phyloP scores from a whole-genome alignment of 1,140 invertebrate species.

The Bombyx mandarina region DNA sequence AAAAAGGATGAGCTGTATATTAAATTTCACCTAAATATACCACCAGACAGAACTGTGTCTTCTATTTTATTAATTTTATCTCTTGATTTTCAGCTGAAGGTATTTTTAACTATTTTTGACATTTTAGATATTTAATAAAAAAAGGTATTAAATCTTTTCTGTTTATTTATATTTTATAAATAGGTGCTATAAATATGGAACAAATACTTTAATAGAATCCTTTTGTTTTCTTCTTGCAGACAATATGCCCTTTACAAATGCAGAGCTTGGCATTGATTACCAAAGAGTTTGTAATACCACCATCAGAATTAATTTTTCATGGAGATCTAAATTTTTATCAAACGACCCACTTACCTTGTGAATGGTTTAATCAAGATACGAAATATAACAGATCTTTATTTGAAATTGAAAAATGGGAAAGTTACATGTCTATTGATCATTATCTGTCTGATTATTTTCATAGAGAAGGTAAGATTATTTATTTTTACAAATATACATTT shows the following conservation, averaged over 20 bases:
- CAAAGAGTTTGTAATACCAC: slow-evolving; percentile 60
- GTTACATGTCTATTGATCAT: slow-evolving; percentile 51
- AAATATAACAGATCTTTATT: slow-evolving; percentile 72
- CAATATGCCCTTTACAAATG: slow-evolving; percentile 72
- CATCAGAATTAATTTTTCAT: slow-evolving; percentile 66
- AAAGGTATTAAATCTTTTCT: background rate
- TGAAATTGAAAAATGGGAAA: slow-evolving; percentile 26
- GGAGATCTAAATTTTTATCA: slow-evolving; percentile 74
- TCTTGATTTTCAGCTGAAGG: slow-evolving; percentile 76
- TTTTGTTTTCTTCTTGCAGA: slow-evolving; percentile 48
- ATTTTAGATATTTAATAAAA: background rate
- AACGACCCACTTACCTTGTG: slow-evolving; percentile 71
- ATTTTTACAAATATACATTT: slow-evolving; percentile 1
- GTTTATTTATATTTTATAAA: background rate
- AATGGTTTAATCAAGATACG: slow-evolving; percentile 61
- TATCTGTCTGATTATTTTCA: slow-evolving; percentile 72
- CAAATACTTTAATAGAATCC: slow-evolving; percentile 1
- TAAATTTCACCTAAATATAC: slow-evolving; percentile 70
- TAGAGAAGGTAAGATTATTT: slow-evolving; percentile 70
- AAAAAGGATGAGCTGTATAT: slow-evolving; percentile 73
- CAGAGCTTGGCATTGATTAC: slow-evolving; percentile 72
- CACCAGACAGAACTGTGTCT: slow-evolving; percentile 58
- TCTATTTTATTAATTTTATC: slow-evolving; percentile 72
- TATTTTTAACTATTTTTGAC: slow-evolving; percentile 37
- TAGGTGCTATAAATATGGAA: background rate